These are phyloP conservation scores for Iguana delicatissima DNA, from an alignment of 2,797 vertebrate genomes.

Conservation along the genomic window DNA sequence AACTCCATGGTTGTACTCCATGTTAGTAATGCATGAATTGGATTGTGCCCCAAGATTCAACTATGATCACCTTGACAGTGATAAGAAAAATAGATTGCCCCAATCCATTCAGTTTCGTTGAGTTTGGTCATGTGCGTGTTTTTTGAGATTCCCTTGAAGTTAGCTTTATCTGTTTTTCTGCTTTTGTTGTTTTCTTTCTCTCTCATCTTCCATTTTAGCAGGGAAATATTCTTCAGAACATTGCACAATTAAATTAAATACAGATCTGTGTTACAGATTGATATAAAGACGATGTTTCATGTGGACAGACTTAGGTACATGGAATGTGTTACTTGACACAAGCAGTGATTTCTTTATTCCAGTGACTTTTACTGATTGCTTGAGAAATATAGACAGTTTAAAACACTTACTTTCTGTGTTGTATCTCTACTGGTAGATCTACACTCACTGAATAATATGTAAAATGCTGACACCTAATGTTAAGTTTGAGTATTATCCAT, in stretches of 20 bases:
- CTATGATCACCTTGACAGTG: neutral
- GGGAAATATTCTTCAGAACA: slow-evolving; percentile 58
- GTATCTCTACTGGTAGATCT: slow-evolving; percentile 58
- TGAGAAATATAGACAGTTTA: slow-evolving; percentile 57
- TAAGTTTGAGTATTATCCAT: slow-evolving; percentile 79
- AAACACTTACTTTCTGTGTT: slow-evolving; percentile 8
- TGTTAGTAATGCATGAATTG: neutral
- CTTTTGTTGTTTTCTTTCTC: slow-evolving; percentile 28
- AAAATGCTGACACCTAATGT: slow-evolving; percentile 85
- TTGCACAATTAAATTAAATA: slow-evolving; percentile 29
- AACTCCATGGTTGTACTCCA: too few species aligned
- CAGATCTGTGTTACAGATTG: slow-evolving; percentile 63
- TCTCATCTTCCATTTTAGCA: slow-evolving; percentile 32
- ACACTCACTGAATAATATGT: slow-evolving; percentile 77
- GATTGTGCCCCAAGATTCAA: neutral
- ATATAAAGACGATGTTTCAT: slow-evolving; percentile 31
- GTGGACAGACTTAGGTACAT: slow-evolving; percentile 61
- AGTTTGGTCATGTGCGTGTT: neutral
- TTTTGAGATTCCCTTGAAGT: neutral
- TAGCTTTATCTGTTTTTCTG: neutral
- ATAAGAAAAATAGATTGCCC: neutral
- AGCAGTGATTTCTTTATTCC: slow-evolving; percentile 59
- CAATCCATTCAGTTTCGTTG: neutral
- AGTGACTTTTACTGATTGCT: slow-evolving; percentile 46
- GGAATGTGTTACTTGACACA: slow-evolving; percentile 27